phyloP scores from a whole-genome alignment of 2,888 invertebrate genomes.

The Lasioglossum villosulum region DNA sequence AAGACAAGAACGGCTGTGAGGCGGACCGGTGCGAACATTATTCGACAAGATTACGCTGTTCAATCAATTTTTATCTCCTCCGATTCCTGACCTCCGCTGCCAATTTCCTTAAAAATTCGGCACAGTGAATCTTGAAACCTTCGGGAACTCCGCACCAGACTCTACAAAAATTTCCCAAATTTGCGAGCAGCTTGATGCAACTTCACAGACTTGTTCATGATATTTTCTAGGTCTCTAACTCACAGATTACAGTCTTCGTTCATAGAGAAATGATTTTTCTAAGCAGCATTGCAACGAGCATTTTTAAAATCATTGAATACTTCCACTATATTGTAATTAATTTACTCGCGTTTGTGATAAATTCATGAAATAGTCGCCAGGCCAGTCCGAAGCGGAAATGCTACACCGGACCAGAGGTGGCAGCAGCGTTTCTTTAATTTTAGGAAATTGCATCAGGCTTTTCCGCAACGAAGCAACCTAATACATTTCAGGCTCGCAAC shows the following conservation, averaged over 20 bases:
- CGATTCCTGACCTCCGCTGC: not conserved
- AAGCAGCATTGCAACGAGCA: not conserved
- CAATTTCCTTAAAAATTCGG: not conserved
- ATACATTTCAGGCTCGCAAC: not conserved
- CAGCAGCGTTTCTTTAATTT: not conserved
- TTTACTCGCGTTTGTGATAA: not conserved
- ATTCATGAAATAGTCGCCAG: not conserved
- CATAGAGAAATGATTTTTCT: not conserved
- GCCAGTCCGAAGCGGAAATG: not conserved
- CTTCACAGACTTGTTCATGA: not conserved
- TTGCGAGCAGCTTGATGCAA: not conserved
- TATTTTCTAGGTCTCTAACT: not conserved
- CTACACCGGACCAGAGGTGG: not conserved
- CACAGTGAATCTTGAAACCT: not conserved
- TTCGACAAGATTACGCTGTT: not conserved
- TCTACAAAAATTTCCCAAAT: not conserved
- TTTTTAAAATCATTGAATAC: too few relatives aligned
- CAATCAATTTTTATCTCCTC: not conserved
- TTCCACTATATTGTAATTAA: not conserved
- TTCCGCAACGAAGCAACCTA: not conserved
- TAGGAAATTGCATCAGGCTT: not conserved
- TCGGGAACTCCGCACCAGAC: not conserved
- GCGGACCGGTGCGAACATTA: not conserved
- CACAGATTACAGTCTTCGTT: not conserved
- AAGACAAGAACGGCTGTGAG: not conserved